A percentile compares a stretch with the other conserved stretches of the same genome.
phyloP scores from a whole-genome alignment of 2,888 invertebrate species.

The Chloromyia formosa region DNA sequence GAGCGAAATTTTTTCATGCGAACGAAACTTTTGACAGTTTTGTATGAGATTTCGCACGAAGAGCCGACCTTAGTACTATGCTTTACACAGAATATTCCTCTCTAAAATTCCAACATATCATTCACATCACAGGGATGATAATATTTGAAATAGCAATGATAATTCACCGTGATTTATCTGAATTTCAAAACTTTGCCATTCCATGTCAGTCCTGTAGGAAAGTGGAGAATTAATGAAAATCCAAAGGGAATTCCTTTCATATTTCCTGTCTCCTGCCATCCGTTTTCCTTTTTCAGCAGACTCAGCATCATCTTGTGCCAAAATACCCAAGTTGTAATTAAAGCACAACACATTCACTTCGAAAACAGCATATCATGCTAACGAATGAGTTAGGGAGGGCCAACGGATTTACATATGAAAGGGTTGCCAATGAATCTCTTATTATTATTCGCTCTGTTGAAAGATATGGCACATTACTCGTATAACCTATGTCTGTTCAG shows the following conservation, averaged over 20 bases:
- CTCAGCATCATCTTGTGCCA: not conserved
- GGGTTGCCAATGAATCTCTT: not conserved
- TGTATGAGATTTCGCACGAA: no score
- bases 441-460: not conserved
- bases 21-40: no score
- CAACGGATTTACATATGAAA: conserved; percentile 37
- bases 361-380: not conserved
- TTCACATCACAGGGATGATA: conserved; percentile 17
- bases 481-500: no score
- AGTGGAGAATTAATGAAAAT: conserved; percentile 29
- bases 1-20: no score
- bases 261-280: not conserved
- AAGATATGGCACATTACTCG: no score
- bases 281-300: not conserved
- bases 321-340: conserved; percentile 21
- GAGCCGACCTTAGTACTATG: no score
- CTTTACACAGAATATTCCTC: no score
- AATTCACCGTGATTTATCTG: conserved; percentile 35
- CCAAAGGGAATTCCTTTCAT: conserved; percentile 3
- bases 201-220: not conserved
- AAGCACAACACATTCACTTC: conserved; percentile 14
- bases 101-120: conserved; percentile 7
- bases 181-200: conserved; percentile 27
- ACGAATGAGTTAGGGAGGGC: not conserved
- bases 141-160: conserved; percentile 35